Evolutionary conservation across 2,888 invertebrate genomes (phyloP).

Genomic region (Physocephala rufipes): DNA sequence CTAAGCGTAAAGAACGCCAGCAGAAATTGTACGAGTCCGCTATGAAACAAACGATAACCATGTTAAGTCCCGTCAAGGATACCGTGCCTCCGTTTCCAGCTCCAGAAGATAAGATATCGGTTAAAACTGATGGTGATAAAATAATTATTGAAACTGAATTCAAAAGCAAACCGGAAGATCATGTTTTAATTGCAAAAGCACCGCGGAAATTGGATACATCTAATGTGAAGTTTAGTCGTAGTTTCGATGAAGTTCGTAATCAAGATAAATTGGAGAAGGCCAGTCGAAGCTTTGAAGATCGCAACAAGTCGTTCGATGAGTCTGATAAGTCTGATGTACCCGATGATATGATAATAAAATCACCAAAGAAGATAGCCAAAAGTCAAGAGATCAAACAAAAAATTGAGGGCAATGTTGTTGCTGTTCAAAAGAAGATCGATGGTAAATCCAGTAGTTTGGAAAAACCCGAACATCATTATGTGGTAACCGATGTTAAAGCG

Average conservation of each 20-base stretch:
- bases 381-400: conserved; percentile 72
- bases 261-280: conserved; percentile 69
- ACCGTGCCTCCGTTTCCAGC: conserved; percentile 76
- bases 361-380: conserved; percentile 70
- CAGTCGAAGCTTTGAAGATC: conserved; percentile 73
- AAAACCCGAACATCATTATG: conserved; percentile 70
- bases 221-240: conserved; percentile 70
- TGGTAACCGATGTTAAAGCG: conserved; percentile 73
- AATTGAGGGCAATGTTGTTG: conserved; percentile 71
- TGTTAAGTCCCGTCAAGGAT: conserved; percentile 79
- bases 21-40: conserved; percentile 80
- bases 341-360: conserved; percentile 68
- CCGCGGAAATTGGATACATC: conserved; percentile 76
- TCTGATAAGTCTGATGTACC: conserved; percentile 69
- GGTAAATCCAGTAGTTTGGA: conserved; percentile 75
- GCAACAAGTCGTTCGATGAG: conserved; percentile 72
- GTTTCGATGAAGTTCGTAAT: conserved; percentile 72
- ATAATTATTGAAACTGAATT: conserved; percentile 78
- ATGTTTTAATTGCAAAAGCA: conserved; percentile 79
- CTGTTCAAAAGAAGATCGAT: conserved; percentile 71
- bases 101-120: conserved; percentile 78
- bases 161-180: conserved; percentile 78
- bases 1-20: conserved; percentile 78
- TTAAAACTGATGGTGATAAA: conserved; percentile 76
- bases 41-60: conserved; percentile 77